Evolutionary conservation across 2,797 vertebrate genomes (phyloP).

Genomic region (Galago senegalensis): DNA sequence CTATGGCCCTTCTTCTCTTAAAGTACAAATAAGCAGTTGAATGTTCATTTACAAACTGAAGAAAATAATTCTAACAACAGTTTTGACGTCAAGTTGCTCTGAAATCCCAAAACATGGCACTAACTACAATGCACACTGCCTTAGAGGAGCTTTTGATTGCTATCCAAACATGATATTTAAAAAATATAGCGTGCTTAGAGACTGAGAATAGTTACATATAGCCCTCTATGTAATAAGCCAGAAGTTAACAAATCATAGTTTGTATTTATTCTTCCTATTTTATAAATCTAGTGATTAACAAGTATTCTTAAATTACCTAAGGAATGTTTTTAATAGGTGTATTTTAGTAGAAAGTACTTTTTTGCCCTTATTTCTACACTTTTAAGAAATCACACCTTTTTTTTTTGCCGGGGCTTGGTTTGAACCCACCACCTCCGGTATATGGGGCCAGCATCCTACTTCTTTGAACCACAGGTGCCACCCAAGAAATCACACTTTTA

Average conservation of each 20-base stretch:
- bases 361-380: neutral
- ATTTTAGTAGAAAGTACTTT: neutral
- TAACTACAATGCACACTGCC: neutral
- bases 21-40: neutral
- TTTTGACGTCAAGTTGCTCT: neutral
- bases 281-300: slow-evolving; percentile 22
- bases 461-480: too few relatives aligned
- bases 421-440: too few relatives aligned
- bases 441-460: too few relatives aligned
- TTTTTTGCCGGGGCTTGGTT: too few relatives aligned
- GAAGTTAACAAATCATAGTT: neutral
- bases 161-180: neutral
- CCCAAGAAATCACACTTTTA: neutral
- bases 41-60: slow-evolving; percentile 2
- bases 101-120: neutral
- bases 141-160: neutral
- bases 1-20: neutral
- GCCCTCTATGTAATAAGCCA: neutral
- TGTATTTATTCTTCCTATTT: slow-evolving; percentile 21
- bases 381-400: slow-evolving; percentile 1
- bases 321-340: slow-evolving; percentile 17
- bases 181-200: neutral
- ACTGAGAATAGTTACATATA: neutral
- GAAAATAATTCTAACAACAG: neutral
- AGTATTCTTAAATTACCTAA: slow-evolving; percentile 11